phyloP scores from a whole-genome alignment of 2,888 invertebrate genomes.

The Dasysyrphus albostriatus region DNA sequence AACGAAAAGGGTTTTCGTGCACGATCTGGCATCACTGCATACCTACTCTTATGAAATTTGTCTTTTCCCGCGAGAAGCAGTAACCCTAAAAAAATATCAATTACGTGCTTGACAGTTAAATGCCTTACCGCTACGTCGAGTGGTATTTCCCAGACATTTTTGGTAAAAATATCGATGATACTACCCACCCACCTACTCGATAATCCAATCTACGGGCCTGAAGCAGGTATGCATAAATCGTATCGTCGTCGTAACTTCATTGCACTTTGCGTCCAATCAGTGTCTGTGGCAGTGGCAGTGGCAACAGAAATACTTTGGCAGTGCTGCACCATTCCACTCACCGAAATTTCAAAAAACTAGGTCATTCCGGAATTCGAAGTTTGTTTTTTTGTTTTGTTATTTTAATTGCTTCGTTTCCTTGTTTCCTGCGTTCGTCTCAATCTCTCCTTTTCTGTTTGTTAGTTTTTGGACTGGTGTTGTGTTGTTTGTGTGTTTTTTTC shows the following conservation, averaged over 20 bases:
- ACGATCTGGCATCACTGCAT: too few relatives aligned
- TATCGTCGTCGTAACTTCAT: slow-evolving; percentile 16
- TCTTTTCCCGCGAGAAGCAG: too few relatives aligned
- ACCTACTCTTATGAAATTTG: too few relatives aligned
- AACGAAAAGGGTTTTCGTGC: too few relatives aligned
- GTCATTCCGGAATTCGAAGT: slow-evolving; percentile 57
- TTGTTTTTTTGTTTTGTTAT: slow-evolving; percentile 36
- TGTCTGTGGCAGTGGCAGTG: slow-evolving; percentile 32
- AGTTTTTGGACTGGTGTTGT: slow-evolving; percentile 28
- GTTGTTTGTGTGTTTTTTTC: not conserved
- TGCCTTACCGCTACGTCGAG: too few relatives aligned
- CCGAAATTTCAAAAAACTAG: slow-evolving; percentile 59
- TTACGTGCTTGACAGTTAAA: too few relatives aligned
- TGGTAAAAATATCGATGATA: too few relatives aligned
- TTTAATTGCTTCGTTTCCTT: slow-evolving; percentile 69
- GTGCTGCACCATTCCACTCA: slow-evolving; percentile 41
- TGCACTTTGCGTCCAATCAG: slow-evolving; percentile 61
- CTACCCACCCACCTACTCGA: not conserved
- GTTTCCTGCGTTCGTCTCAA: slow-evolving; percentile 22
- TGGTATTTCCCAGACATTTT: too few relatives aligned
- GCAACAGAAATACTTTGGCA: slow-evolving; percentile 1
- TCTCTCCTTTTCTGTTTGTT: slow-evolving; percentile 34
- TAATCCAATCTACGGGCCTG: not conserved
- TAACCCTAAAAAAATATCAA: too few relatives aligned
- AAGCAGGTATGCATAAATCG: slow-evolving; percentile 23